Evolutionary conservation across 2,797 vertebrate species (phyloP).

Genomic region (Pseudocheirus occidentalis): DNA sequence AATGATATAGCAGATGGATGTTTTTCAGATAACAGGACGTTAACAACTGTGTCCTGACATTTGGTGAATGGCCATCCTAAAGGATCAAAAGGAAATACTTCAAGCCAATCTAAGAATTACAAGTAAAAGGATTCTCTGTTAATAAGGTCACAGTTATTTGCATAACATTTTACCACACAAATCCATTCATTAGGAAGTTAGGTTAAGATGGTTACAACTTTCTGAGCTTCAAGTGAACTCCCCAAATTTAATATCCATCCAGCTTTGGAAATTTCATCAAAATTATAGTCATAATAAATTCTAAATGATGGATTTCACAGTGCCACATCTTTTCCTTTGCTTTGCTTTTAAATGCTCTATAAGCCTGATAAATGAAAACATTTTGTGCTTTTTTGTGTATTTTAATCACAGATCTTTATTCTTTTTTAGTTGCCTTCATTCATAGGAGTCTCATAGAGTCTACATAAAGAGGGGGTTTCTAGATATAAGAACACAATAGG

Average conservation of each 20-base stretch:
- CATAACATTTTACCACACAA: conserved; percentile 39
- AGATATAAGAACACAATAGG: background rate
- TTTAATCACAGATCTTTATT: background rate
- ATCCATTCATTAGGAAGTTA: conserved; percentile 43
- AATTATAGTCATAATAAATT: background rate
- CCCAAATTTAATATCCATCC: background rate
- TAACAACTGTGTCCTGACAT: conserved; percentile 58
- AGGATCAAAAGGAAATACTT: conserved; percentile 49
- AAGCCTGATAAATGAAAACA: background rate
- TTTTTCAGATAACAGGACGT: conserved; percentile 55
- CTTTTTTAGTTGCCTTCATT: background rate
- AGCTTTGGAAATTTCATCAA: conserved; percentile 11
- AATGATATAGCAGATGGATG: conserved; percentile 41
- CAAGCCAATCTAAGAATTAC: background rate
- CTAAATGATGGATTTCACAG: background rate
- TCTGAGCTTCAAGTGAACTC: conserved; percentile 36
- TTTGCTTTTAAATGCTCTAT: background rate
- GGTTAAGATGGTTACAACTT: conserved; percentile 51
- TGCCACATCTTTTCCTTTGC: background rate
- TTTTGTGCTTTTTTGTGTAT: background rate
- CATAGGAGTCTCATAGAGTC: background rate
- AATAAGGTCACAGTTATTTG: conserved; percentile 57
- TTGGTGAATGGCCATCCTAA: conserved; percentile 52
- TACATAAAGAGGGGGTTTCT: background rate
- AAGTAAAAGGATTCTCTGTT: conserved; percentile 39